phyloP scores from a whole-genome alignment of 2,113 vertebrate genomes.

The Ariopsis seemanni region DNA sequence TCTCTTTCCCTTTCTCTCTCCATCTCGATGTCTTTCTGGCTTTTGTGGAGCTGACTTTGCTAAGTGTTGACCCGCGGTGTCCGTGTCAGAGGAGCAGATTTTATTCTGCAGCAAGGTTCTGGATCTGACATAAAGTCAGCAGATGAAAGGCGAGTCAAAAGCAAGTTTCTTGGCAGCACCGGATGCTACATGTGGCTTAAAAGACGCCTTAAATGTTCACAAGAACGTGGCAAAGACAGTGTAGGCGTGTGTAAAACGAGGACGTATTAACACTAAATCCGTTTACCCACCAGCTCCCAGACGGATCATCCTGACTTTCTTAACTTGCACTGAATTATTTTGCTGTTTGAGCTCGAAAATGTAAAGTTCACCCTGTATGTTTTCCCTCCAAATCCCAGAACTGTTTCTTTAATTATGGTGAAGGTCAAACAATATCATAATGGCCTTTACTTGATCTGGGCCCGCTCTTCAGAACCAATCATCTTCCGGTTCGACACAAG shows the following conservation, averaged over 20 bases:
- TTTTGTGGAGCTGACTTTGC: conserved; percentile 26
- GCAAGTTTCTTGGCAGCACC: conserved; percentile 35
- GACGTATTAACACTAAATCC: conserved; percentile 23
- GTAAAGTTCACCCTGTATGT: not conserved
- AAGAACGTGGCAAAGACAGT: not conserved
- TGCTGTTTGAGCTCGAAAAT: not conserved
- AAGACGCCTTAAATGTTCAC: not conserved
- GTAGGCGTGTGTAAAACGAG: conserved; percentile 40
- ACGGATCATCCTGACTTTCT: conserved; percentile 9
- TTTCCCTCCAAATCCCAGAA: not conserved
- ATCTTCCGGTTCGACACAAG: not conserved
- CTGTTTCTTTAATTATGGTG: not conserved
- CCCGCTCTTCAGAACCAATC: not conserved
- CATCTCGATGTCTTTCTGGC: not conserved
- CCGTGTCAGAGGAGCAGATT: conserved; percentile 42
- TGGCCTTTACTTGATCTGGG: not conserved
- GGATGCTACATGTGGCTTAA: not conserved
- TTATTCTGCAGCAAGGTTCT: conserved; percentile 26
- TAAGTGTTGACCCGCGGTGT: conserved; percentile 30
- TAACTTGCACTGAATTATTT: too few relatives aligned
- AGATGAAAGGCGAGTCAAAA: conserved; percentile 40
- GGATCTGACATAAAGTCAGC: conserved; percentile 47
- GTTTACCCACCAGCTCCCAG: conserved; percentile 33
- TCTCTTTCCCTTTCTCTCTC: not conserved
- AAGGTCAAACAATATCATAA: not conserved